Percentiles rank a stretch among this genome's conserved stretches.
Evolutionary conservation across 2,113 vertebrate genomes (phyloP).

Genomic region (Pongo abelii): DNA sequence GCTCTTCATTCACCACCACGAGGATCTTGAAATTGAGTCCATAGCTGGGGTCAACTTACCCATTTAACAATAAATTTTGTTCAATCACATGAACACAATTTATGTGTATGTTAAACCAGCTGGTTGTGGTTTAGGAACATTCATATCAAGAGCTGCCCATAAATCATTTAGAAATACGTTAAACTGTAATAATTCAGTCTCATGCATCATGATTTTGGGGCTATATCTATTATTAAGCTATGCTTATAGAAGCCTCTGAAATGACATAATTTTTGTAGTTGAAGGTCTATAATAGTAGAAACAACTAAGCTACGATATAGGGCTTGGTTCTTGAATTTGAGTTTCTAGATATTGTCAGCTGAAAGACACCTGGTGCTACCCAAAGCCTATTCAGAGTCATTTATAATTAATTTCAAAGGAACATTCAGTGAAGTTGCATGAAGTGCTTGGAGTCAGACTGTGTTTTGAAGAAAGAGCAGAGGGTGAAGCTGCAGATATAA

Average conservation of each 20-base stretch:
- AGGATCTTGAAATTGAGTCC: not conserved
- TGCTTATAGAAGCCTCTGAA: not conserved
- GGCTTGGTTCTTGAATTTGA: not conserved
- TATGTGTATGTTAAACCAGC: not conserved
- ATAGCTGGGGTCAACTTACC: not conserved
- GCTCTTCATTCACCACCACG: not conserved
- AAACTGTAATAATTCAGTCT: not conserved
- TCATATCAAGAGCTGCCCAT: not conserved
- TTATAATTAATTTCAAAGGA: not conserved
- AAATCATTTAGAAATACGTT: not conserved
- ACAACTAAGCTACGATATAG: not conserved
- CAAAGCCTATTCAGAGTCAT: not conserved
- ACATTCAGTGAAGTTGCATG: not conserved
- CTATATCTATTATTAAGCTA: not conserved
- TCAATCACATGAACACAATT: not conserved
- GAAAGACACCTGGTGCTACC: not conserved
- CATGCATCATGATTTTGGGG: not conserved
- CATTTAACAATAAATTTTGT: not conserved
- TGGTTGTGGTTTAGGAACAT: not conserved
- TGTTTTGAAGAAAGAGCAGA: not conserved
- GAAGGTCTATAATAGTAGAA: not conserved
- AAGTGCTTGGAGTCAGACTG: not conserved
- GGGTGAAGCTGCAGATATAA: not conserved
- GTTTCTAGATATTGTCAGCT: not conserved
- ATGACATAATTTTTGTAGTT: not conserved